These are phyloP conservation scores for Acridotheres tristis DNA, from an alignment of 2,797 vertebrate species.

Conservation along the genomic window DNA sequence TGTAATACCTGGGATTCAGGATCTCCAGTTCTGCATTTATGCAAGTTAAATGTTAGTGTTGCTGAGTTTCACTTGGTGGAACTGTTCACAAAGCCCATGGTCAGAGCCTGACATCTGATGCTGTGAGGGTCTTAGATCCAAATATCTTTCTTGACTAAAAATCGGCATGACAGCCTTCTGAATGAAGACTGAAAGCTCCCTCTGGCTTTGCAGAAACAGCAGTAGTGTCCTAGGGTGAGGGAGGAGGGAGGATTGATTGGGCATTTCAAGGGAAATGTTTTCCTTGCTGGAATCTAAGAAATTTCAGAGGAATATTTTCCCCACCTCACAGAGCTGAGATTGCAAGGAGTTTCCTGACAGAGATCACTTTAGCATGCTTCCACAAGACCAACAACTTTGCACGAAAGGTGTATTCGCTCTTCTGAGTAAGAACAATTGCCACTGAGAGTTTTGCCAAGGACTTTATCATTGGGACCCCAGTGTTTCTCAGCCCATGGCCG, in stretches of 20 bases:
- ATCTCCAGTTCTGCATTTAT: conserved; percentile 46
- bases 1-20: conserved; percentile 49
- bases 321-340: neutral
- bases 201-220: neutral
- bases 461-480: neutral
- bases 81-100: neutral
- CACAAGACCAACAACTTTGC: conserved; percentile 5
- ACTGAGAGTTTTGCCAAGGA: conserved; percentile 35
- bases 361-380: neutral
- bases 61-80: conserved; percentile 24
- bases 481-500: neutral
- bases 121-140: neutral
- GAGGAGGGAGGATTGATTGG: neutral
- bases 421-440: neutral
- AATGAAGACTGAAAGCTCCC: conserved; percentile 27
- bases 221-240: neutral
- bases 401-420: neutral
- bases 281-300: conserved; percentile 10
- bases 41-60: conserved; percentile 45
- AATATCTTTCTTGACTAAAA: conserved; percentile 21
- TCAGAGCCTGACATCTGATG: conserved; percentile 10
- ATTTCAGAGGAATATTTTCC: neutral
- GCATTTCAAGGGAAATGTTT: conserved; percentile 5
- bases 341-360: neutral
- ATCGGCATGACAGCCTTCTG: conserved; percentile 29